Evolutionary conservation across 2,797 vertebrate species (phyloP).

Genomic region (Scolopax bukidnonensis): DNA sequence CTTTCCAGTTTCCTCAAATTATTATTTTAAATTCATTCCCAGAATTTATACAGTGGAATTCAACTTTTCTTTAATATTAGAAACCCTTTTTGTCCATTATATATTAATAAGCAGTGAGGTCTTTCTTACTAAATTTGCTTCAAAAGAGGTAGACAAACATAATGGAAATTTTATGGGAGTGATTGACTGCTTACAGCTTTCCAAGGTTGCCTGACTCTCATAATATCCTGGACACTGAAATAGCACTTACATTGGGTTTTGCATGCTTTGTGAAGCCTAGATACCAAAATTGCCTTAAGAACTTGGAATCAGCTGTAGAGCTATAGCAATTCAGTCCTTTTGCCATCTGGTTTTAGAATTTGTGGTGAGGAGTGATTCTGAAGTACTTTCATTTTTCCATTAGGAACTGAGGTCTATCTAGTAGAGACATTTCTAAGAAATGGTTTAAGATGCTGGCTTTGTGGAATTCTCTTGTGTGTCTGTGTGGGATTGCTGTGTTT

Average conservation of each 20-base stretch:
- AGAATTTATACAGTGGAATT: neutral
- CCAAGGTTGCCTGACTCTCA: neutral
- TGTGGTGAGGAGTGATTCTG: neutral
- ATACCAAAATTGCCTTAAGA: neutral
- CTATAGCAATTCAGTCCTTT: neutral
- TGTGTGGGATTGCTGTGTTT: neutral
- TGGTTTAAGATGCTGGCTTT: accelerated
- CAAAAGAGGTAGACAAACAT: neutral
- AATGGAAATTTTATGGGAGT: neutral
- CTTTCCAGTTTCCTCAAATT: neutral
- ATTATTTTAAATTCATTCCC: neutral
- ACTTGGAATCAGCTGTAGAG: neutral
- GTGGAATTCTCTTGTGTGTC: neutral
- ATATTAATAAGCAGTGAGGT: neutral
- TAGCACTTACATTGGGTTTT: neutral
- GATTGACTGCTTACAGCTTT: neutral
- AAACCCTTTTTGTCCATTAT: neutral
- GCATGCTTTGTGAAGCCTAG: neutral
- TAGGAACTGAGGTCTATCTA: neutral
- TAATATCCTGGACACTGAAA: neutral
- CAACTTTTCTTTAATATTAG: neutral
- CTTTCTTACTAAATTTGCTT: neutral
- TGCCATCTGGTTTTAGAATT: neutral
- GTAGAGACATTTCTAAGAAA: neutral
- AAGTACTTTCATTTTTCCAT: neutral